Evolutionary conservation across 1,140 invertebrate genomes (phyloP), one percentile per base, ranked within the genome.

Genomic region (Trypoxylus dichotomus): DNA sequence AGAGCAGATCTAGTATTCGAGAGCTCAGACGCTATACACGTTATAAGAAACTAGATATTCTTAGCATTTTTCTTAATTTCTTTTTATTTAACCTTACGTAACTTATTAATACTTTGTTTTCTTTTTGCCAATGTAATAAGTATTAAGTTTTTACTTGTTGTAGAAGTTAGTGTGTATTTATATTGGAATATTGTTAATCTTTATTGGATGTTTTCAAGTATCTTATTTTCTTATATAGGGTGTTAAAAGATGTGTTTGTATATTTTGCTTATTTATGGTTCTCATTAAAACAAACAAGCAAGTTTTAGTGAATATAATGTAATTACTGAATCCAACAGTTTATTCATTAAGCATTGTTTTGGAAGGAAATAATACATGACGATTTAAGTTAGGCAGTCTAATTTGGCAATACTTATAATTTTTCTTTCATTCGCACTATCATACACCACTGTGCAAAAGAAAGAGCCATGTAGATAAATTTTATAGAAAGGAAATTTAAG

Each of bases 1-100:
- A 88, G 92, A 82, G 89, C 89, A 8, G 94, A 96, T 86, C 88
- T 94, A 27, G 84, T 86, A 21, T 91, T 88, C 80, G 88, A 89
- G 58, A 86, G 85, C 15, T 75, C 79, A 24, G 76, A 76, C 13
- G 11, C 54, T 24, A 83, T 85, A 54, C 77, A 79, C 68, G 79
- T 84, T 76, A 74, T 80, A 63, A 80, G 83, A 21, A 79, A 81
- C 11, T 84, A 82, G 80, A 27, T 63, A 24, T 47, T 47, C n/a
- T 47, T 13, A 6, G 41, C 11, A 42, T 15, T 47, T 19, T 47
- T 11, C 10, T 3, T 3, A 47, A 47, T 3, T 47, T 13, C 0
- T 1, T 47, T 47, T 47, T 47, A 15, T 19, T 47, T 47, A 42
- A 11, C 11, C 5, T 42, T 42, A 42, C 43, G 0, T 47, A 15